Percentiles rank a stretch among this genome's conserved stretches.
phyloP scores from a whole-genome alignment of 2,888 invertebrate species.

The Ceriagrion tenellum region DNA sequence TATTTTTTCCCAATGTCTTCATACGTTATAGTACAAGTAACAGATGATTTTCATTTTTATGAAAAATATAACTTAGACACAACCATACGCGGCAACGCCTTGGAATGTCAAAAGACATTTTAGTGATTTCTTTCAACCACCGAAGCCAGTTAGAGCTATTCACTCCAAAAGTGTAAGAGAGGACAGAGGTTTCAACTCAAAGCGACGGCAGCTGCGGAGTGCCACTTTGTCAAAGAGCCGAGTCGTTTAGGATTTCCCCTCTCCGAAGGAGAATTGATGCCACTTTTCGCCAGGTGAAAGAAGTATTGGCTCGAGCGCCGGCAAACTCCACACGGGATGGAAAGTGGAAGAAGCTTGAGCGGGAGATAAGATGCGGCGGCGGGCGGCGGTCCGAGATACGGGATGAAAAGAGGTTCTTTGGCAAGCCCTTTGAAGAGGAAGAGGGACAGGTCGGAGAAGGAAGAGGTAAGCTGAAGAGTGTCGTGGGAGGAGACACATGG shows the following conservation, averaged over 20 bases:
- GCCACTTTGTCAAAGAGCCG: background rate
- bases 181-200: background rate
- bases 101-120: too few species aligned
- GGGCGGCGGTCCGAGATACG: background rate
- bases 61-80: too few species aligned
- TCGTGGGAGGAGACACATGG: background rate
- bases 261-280: background rate
- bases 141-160: too few species aligned
- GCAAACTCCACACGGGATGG: background rate
- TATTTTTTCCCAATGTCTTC: too few species aligned
- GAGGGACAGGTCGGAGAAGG: background rate
- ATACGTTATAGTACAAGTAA: too few species aligned
- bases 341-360: background rate
- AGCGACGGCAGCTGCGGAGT: background rate
- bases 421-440: background rate
- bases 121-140: too few species aligned
- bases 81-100: too few species aligned
- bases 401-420: background rate
- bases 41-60: too few species aligned
- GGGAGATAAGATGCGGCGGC: background rate
- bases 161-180: background rate
- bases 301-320: background rate
- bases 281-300: background rate
- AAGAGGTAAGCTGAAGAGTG: background rate
- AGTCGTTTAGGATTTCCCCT: background rate